Percentiles rank a stretch among this genome's conserved stretches.
These are phyloP conservation scores for Phymatocera aterrima DNA, from an alignment of 2,888 invertebrate species.

Conservation along the genomic window DNA sequence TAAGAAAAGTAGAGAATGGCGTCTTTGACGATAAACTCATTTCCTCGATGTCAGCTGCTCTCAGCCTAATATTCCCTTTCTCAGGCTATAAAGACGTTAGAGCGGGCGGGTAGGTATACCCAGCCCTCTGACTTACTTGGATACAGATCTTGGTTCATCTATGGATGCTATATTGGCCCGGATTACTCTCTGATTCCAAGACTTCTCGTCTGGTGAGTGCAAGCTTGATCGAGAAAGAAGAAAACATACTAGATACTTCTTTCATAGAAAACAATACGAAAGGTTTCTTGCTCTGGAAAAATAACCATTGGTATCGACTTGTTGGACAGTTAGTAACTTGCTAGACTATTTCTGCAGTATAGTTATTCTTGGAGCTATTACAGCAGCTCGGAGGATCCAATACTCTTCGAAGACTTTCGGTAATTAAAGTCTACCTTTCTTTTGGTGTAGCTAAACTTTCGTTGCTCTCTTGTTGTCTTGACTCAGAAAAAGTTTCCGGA, in stretches of 20 bases:
- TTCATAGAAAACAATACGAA: slow-evolving; percentile 15
- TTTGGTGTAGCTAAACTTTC: slow-evolving; percentile 22
- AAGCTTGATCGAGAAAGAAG: neutral
- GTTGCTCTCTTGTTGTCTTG: slow-evolving; percentile 8
- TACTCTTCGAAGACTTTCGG: slow-evolving; percentile 30
- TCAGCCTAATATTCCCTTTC: slow-evolving; percentile 45
- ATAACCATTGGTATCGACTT: slow-evolving; percentile 34
- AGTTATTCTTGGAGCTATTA: slow-evolving; percentile 13
- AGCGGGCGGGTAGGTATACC: slow-evolving; percentile 28
- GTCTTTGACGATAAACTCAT: slow-evolving; percentile 44
- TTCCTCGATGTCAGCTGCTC: slow-evolving; percentile 44
- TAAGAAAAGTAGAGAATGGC: slow-evolving; percentile 41
- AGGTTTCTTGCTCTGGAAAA: neutral
- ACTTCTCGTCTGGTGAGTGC: neutral
- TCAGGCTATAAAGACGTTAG: slow-evolving; percentile 43
- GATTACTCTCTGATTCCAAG: slow-evolving; percentile 6
- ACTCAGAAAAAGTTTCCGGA: neutral
- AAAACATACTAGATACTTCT: slow-evolving; percentile 20
- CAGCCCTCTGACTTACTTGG: slow-evolving; percentile 33
- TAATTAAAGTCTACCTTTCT: slow-evolving; percentile 39
- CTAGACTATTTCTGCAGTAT: slow-evolving; percentile 24
- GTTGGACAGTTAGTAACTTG: slow-evolving; percentile 41
- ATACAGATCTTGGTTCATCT: slow-evolving; percentile 33
- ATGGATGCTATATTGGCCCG: slow-evolving; percentile 26
- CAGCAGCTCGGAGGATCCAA: slow-evolving; percentile 6